Conservation (phyloP, 2,113 vertebrate species). For the Chitala chitala region DNA sequence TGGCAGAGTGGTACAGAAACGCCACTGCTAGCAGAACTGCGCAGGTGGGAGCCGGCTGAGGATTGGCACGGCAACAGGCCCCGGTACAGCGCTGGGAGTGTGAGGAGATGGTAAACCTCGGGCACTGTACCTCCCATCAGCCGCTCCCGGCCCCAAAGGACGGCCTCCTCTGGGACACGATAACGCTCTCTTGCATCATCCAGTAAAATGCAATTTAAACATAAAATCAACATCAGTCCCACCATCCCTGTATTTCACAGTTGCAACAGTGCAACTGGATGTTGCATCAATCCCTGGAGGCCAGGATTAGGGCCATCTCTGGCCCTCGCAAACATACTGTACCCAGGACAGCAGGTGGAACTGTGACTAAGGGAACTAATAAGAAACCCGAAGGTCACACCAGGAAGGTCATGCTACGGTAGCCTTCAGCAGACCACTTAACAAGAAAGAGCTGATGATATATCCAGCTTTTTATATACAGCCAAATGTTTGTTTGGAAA, state of each 20-base stretch:
- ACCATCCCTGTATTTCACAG: constrained; percentile 50
- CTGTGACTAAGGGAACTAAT: too few relatives aligned
- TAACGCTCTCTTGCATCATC: constrained; percentile 11
- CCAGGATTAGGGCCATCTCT: constrained; percentile 32
- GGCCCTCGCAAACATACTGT: background rate
- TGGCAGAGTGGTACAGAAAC: background rate
- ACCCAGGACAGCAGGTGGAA: background rate
- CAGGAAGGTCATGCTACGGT: too few relatives aligned
- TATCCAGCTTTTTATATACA: background rate
- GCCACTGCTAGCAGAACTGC: too few relatives aligned
- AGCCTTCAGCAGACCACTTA: too few relatives aligned
- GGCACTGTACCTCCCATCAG: background rate
- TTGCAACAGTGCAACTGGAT: constrained; percentile 54
- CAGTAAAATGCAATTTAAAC: background rate
- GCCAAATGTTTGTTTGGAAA: too few relatives aligned
- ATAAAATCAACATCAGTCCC: constrained; percentile 38
- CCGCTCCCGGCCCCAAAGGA: background rate
- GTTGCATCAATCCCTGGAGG: constrained; percentile 72
- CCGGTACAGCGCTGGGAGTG: too few relatives aligned
- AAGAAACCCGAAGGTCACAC: too few relatives aligned
- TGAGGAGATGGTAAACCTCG: too few relatives aligned
- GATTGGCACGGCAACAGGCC: background rate
- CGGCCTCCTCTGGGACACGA: background rate
- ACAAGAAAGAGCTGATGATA: background rate
- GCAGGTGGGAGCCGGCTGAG: background rate